These are phyloP conservation scores for Xerus rutilus DNA, from an alignment of 2,797 vertebrate genomes.

Conservation along the genomic window DNA sequence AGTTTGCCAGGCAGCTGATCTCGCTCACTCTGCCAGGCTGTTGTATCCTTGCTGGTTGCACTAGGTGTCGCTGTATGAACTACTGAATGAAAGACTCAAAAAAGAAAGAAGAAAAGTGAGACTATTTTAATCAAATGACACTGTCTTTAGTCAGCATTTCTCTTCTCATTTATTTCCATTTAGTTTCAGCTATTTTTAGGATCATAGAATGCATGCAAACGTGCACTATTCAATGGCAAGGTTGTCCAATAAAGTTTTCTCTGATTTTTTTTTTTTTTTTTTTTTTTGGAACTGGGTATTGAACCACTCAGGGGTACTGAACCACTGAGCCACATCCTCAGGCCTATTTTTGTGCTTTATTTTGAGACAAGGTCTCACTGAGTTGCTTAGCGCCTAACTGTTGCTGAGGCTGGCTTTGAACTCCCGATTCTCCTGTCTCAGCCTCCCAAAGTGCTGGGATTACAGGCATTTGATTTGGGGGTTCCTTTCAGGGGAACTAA, in stretches of 20 bases:
- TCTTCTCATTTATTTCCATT: conserved; percentile 7
- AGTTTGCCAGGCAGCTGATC: conserved; percentile 38
- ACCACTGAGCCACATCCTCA: no score
- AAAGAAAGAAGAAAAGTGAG: not conserved
- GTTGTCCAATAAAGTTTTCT: not conserved
- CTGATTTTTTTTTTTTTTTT: not conserved
- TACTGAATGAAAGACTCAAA: conserved; percentile 30
- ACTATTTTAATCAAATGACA: conserved; percentile 21
- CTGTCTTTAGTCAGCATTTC: not conserved
- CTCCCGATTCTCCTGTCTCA: no score
- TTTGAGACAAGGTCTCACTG: no score
- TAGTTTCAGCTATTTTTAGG: not conserved
- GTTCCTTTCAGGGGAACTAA: not conserved
- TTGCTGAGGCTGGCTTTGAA: no score
- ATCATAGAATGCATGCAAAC: not conserved
- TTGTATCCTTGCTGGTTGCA: not conserved
- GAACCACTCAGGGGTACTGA: no score
- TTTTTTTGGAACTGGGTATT: no score
- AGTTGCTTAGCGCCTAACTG: no score
- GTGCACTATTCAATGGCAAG: not conserved
- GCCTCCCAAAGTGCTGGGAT: no score
- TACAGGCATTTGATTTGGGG: not conserved
- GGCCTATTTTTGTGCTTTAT: no score
- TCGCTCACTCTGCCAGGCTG: not conserved
- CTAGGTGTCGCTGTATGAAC: conserved; percentile 84